These are phyloP conservation scores for Halcyon leucocephala DNA, from an alignment of 2,797 vertebrate genomes.

Conservation along the genomic window DNA sequence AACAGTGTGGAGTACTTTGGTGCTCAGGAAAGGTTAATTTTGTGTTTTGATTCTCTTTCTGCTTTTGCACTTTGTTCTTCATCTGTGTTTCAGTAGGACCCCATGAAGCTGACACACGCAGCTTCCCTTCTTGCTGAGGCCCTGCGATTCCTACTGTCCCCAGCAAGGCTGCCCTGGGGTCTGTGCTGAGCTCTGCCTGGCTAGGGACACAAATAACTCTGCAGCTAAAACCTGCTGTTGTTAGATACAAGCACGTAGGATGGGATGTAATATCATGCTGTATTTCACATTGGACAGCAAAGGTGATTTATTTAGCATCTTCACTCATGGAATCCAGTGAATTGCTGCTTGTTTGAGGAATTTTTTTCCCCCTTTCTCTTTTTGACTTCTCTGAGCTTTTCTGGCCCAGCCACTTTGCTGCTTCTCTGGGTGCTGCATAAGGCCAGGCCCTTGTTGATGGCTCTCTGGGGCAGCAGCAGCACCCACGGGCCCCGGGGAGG, in stretches of 20 bases:
- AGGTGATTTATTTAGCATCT: neutral
- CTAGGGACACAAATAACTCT: neutral
- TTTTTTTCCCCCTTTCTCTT: neutral
- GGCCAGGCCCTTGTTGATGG: neutral
- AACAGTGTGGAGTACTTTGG: neutral
- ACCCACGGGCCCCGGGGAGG: fast-evolving
- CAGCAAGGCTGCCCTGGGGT: neutral
- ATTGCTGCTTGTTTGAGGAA: neutral
- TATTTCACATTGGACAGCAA: neutral
- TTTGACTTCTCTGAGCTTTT: neutral
- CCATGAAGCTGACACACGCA: neutral
- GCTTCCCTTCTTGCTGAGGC: neutral
- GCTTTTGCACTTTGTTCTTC: neutral
- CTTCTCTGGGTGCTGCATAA: neutral
- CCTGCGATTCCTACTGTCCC: neutral
- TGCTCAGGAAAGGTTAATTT: neutral
- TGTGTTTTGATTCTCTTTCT: neutral
- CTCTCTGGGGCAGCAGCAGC: neutral
- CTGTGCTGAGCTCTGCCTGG: neutral
- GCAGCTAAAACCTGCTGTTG: neutral
- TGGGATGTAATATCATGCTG: neutral
- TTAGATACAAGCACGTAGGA: neutral
- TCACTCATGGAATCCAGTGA: neutral
- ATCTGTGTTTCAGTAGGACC: neutral
- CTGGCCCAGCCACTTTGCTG: neutral